Conservation (phyloP, 2,888 invertebrate genomes). For the Liopterus haemorrhoidalis region DNA sequence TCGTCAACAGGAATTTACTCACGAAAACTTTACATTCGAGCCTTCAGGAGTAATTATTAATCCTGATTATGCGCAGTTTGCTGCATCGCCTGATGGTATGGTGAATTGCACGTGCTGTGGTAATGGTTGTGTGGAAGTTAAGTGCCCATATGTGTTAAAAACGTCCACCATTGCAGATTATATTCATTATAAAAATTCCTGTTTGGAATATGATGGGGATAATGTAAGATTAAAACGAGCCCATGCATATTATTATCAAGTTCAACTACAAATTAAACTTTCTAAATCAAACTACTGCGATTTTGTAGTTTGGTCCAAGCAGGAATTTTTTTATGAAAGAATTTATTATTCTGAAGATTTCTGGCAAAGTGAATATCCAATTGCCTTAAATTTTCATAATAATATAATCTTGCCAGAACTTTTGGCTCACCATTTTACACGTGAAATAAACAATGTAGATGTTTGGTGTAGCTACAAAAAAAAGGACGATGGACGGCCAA, state of each 20-base stretch:
- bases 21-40: no score
- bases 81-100: slow-evolving; percentile 7
- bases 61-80: background rate
- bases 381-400: no score
- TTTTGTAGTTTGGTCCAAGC: slow-evolving; percentile 4
- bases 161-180: background rate
- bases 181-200: background rate
- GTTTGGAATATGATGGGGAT: background rate
- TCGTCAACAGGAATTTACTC: no score
- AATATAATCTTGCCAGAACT: no score
- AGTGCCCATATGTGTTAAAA: slow-evolving; percentile 3
- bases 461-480: no score
- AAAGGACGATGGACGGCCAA: no score
- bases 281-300: background rate
- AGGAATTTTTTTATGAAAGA: background rate
- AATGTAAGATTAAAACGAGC: background rate
- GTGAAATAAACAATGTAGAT: no score
- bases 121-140: slow-evolving; percentile 6
- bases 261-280: background rate
- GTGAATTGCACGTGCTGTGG: slow-evolving; percentile 1
- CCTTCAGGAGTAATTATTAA: no score
- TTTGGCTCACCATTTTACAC: no score
- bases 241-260: slow-evolving; percentile 3
- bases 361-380: background rate
- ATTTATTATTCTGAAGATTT: background rate